Base-by-base conservation (phyloP, 2,888 invertebrate genomes). In the Synergus gifuensis region DNA sequence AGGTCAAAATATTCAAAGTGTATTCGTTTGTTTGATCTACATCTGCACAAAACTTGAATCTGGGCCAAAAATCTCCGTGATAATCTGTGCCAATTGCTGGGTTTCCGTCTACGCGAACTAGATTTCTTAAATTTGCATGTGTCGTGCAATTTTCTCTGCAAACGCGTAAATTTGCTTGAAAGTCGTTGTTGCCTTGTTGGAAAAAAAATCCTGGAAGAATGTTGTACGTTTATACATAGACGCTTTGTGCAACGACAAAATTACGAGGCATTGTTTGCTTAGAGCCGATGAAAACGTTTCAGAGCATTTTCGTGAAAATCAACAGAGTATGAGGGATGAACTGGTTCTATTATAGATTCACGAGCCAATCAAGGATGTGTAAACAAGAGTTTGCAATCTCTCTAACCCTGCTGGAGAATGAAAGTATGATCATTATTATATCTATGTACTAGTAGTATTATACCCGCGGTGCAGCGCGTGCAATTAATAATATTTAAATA, bases 301-400 rank as follows among this genome's bases (percentile, higher is more conserved):
- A 28, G 62, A 62, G 7, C 14, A 62, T 62, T 62, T 28, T 62
- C 14, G 28, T 28, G 28, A 22, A 28, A 62, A 28, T 62, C 62
- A 62, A 62, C 62, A 22, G 12, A 22, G 12, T 14, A 12, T 4
- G 12, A 5, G n/a, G 42, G 40, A 63, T 54, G 62, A 76, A 78
- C 76, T 76, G 78, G 76, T 78, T 78, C 78, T 66, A 80, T 82
- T 81, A 79, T 63, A 81, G 77, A 83, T 82, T 82, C 79, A 81
- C 77, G 79, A 82, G 66, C 78, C 82, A 83, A 83, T 83, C 83
- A 83, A 78, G 79, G 58, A 18, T 36, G 80, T 78, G 76, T 78
- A 83, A 82, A 80, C 79, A 78, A 62, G 28, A 62, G 14, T 28
- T 7, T 62, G 62, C 62, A 28, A 2, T 12, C 14, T 62, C 62